Evolutionary conservation across 2,113 vertebrate species (phyloP), one percentile per base, ranked within the genome.

Genomic region (Canis aureus): DNA sequence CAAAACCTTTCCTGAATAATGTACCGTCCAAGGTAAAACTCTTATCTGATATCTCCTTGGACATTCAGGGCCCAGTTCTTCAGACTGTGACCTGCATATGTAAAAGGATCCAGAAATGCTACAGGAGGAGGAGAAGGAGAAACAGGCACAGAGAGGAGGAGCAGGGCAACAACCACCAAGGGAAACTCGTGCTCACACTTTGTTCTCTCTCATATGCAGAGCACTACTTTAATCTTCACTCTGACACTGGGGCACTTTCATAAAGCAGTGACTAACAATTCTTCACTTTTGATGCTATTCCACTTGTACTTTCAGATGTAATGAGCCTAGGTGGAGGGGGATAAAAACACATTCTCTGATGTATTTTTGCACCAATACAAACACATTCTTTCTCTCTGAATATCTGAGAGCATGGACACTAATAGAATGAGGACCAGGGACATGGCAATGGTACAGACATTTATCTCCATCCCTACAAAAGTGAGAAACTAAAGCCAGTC

Each of bases 301-400:
- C 66, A 60, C 22, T 89, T 94, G 59, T 60, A 83, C 43, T 93
- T 88, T 51, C 22, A 74, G 32, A 59, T 86, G 66, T 66, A 76
- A 71, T 60, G 91, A 74, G 23, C 66, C 53, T 80, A n/a, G 62
- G 25, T 55, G 8, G 9, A 38, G 1, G 5, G 23, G 29, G 16
- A 89, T 69, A 57, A 94, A 96, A 73, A 87, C 64, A 79, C 13
- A 60, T 49, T 79, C 82, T 53, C 67, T 82, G 53, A 51, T 60
- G 22, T 74, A 85, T 43, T 89, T 84, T 89, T 93, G 51, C 80
- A 69, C 25, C 69, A 66, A 69, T 2, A 73, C 43, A 85, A 11
- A 80, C 15, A 86, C 17, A 43, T 60, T 82, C 38, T 86, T 96
- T 60, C 62, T 59, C 83, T 84, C 49, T 53, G 60, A 86, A 90